Base-by-base conservation (phyloP, 2,113 vertebrate genomes). In the Dryoscopus gambensis region DNA sequence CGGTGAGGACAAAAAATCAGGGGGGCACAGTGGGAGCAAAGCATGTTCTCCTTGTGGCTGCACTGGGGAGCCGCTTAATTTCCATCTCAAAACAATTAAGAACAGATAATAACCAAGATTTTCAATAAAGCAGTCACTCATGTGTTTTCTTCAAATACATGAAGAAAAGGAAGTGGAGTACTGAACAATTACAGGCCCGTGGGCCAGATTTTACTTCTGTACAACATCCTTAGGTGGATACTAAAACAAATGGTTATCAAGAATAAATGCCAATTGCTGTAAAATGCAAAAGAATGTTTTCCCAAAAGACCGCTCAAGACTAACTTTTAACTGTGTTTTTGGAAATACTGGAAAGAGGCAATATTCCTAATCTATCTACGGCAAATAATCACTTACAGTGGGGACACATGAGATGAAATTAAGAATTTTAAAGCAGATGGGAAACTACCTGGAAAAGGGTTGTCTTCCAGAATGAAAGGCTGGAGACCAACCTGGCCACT, bases 211-310 rank as follows among this genome's bases (percentile, higher is more conserved):
- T 88, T 47, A 90, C 27, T 87, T 81, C 79, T 70, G 42, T 47
- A 81, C 60, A 70, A 53, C 3, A 44, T 90, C 44, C 90, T 95
- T 95, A 68, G 50, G 79, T 47, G 68, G 76, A 63, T 74, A 93
- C 55, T 95, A 90, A 95, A 94, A 39, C 59, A 92, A 93, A 95
- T 67, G 88, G 89, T 67, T 95, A 89, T 88, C 76, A 89, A 89
- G 71, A 96, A 81, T 55, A 95, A 92, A 80, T 24, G 55, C 55
- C 63, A 95, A 46, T 28, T 77, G 47, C 17, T 2, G 7, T 30
- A 77, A 93, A 96, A 89, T 78, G 80, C 76, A 95, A 93, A 96
- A 90, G 46, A 74, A 88, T 21, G 27, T 55, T 90, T 83, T 80
- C 92, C 85, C 95, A 55, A 79, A 80, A 74, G 85, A 55, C 55